Evolutionary conservation across 1,140 invertebrate species (phyloP).

Genomic region (Vanessa atalanta): DNA sequence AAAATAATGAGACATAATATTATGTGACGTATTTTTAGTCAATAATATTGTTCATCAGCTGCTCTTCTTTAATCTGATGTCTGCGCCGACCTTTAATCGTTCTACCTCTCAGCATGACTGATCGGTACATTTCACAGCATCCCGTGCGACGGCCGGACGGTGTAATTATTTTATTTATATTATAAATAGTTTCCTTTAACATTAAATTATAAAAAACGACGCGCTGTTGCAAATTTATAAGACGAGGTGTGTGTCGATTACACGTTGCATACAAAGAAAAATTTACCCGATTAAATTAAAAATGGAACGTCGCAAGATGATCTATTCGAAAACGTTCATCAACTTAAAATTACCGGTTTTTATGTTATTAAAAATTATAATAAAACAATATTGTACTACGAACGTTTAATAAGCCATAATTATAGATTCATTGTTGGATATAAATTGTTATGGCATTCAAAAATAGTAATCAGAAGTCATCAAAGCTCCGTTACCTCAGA

Average conservation of each 20-base stretch:
- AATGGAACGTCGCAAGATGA: neutral
- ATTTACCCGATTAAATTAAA: constrained; percentile 13
- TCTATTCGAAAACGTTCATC: constrained; percentile 4
- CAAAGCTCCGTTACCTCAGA: neutral
- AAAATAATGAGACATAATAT: no score
- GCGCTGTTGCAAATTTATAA: constrained; percentile 23
- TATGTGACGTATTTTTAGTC: neutral
- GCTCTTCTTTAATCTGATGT: constrained; percentile 3
- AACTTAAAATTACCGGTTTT: constrained; percentile 11
- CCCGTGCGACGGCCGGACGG: constrained; percentile 39
- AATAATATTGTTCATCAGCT: no score
- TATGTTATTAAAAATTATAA: neutral
- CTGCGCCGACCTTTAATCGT: constrained; percentile 35
- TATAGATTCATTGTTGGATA: neutral
- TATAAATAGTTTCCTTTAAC: constrained; percentile 64
- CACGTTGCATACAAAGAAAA: constrained; percentile 10
- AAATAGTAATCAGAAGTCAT: neutral
- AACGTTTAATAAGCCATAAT: neutral
- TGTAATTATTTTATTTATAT: constrained; percentile 70
- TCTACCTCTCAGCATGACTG: constrained; percentile 46
- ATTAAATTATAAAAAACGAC: constrained; percentile 45
- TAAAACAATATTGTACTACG: neutral
- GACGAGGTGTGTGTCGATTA: neutral
- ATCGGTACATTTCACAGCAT: constrained; percentile 50
- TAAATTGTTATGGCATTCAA: neutral